phyloP scores from a whole-genome alignment of 1,140 invertebrate species.

The Ceratosolen solmsi region DNA sequence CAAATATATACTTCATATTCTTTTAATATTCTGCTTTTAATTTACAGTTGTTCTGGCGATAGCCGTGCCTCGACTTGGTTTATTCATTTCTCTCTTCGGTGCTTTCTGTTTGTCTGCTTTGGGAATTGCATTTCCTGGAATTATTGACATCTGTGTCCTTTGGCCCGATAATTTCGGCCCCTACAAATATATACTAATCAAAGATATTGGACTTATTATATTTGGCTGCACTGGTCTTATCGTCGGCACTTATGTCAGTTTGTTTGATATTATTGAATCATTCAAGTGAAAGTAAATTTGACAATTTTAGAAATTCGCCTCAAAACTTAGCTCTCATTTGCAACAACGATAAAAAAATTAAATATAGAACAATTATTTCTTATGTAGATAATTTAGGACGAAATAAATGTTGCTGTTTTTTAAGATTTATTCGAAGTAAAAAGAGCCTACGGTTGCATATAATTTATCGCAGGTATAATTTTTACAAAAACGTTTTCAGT shows the following conservation, averaged over 20 bases:
- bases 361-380: too few relatives aligned
- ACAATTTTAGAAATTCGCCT: too few relatives aligned
- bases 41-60: constrained; percentile 82
- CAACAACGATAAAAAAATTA: too few relatives aligned
- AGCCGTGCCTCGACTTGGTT: constrained; percentile 83
- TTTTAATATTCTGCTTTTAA: neutral
- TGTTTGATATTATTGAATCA: constrained; percentile 76
- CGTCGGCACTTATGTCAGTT: constrained; percentile 81
- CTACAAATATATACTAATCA: constrained; percentile 70
- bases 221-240: constrained; percentile 81
- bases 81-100: constrained; percentile 90
- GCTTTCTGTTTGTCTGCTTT: constrained; percentile 86
- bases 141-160: constrained; percentile 82
- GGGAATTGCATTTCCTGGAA: constrained; percentile 87
- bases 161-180: constrained; percentile 74
- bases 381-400: too few relatives aligned
- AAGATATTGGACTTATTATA: constrained; percentile 77
- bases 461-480: too few relatives aligned
- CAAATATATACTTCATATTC: too few relatives aligned
- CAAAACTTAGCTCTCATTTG: too few relatives aligned
- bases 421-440: too few relatives aligned
- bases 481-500: too few relatives aligned
- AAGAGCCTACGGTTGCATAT: too few relatives aligned
- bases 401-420: too few relatives aligned
- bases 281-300: constrained; percentile 52